Percentiles rank a stretch among this genome's conserved stretches.
Conservation (phyloP, 2,888 invertebrate species). For the Cheilosia scutellata region DNA sequence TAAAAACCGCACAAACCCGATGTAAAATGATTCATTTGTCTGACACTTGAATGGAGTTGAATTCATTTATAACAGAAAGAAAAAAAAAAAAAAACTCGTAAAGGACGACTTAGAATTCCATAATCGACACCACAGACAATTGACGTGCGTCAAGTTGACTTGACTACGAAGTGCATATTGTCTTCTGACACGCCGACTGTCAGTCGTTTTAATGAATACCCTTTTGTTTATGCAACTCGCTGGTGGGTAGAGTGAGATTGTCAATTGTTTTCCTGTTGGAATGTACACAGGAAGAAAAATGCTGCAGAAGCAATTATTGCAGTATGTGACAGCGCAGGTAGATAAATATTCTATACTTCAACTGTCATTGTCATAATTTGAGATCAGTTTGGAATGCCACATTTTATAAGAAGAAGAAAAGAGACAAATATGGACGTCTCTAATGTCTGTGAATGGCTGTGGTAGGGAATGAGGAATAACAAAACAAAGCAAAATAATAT, state of each 20-base stretch:
- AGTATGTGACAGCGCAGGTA: background rate
- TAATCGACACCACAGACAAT: constrained; percentile 61
- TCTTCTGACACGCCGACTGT: constrained; percentile 6
- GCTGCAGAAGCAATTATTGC: background rate
- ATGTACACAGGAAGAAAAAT: constrained; percentile 51
- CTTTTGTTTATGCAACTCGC: constrained; percentile 60
- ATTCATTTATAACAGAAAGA: no score
- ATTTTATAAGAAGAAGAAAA: constrained; percentile 1
- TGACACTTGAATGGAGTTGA: constrained; percentile 28
- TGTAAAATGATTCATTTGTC: no score
- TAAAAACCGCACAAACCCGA: background rate
- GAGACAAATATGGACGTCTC: background rate
- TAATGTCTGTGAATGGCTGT: background rate
- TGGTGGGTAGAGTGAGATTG: constrained; percentile 23
- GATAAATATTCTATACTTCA: constrained; percentile 3
- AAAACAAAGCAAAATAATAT: no score
- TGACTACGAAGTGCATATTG: constrained; percentile 56
- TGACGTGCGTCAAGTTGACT: constrained; percentile 56
- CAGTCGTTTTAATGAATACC: constrained; percentile 44
- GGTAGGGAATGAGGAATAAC: no score
- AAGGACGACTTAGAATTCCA: constrained; percentile 57
- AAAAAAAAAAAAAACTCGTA: constrained; percentile 6
- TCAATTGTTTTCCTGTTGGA: constrained; percentile 58
- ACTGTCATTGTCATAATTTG: constrained; percentile 56
- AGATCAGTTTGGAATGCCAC: constrained; percentile 44